A percentile compares a stretch with the other conserved stretches of the same genome.
Conservation (phyloP, 2,888 invertebrate species). For the Eristalis arbustorum region DNA sequence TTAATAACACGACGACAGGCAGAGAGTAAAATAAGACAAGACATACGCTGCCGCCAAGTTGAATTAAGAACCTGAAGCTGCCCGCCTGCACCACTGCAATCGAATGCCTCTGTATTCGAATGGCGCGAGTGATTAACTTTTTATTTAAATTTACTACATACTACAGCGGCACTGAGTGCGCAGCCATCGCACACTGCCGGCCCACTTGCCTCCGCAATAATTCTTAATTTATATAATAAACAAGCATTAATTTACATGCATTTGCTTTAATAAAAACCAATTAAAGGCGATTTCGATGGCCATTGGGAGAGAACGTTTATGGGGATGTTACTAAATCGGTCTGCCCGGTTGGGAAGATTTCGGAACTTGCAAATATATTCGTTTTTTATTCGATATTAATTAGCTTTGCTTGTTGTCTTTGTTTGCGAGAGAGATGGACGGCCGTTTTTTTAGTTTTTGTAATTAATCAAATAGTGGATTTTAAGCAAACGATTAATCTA, state of each 20-base stretch:
- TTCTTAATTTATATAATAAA: conserved; percentile 70
- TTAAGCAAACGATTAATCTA: conserved; percentile 49
- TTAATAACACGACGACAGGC: conserved; percentile 34
- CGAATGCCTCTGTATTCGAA: background rate
- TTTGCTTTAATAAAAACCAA: conserved; percentile 70
- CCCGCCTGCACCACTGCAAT: conserved; percentile 20
- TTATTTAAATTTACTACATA: conserved; percentile 65
- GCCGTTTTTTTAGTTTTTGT: conserved; percentile 35
- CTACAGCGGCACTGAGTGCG: conserved; percentile 28
- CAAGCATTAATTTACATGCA: conserved; percentile 69
- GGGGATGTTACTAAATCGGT: conserved; percentile 39
- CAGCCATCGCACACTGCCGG: conserved; percentile 33
- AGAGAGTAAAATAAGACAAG: conserved; percentile 1
- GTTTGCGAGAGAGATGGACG: conserved; percentile 7
- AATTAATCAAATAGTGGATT: conserved; percentile 34
- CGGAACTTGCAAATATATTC: conserved; percentile 27
- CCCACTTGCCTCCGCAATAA: conserved; percentile 59
- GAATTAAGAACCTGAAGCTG: conserved; percentile 12
- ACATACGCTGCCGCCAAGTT: conserved; percentile 12
- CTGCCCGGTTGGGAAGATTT: conserved; percentile 52
- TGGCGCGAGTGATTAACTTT: conserved; percentile 58
- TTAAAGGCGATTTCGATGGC: conserved; percentile 65
- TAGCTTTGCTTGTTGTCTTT: conserved; percentile 14
- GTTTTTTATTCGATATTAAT: conserved; percentile 31
- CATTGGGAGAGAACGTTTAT: conserved; percentile 47